Percentiles rank a stretch among this genome's conserved stretches.
These are phyloP conservation scores for Ptiloglossa arizonensis DNA, from an alignment of 1,140 invertebrate species.

Conservation along the genomic window DNA sequence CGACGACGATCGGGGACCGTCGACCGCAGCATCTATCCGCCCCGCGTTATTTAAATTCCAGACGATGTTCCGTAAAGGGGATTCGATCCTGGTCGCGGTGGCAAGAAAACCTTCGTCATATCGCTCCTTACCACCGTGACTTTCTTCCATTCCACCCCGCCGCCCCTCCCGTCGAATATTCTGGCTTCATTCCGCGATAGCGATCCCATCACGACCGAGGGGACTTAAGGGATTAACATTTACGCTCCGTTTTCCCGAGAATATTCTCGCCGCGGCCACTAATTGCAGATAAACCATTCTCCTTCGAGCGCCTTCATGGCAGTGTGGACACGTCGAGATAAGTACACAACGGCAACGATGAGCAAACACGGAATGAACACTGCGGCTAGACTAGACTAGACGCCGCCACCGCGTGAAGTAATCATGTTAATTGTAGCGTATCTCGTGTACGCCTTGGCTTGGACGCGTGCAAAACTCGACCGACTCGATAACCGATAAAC, in stretches of 20 bases:
- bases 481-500: conserved; percentile 37
- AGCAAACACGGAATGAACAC: conserved; percentile 43
- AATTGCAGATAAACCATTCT: conserved; percentile 44
- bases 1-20: not conserved
- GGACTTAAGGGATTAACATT: not conserved
- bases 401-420: conserved; percentile 20
- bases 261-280: conserved; percentile 34
- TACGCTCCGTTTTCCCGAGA: not conserved
- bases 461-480: conserved; percentile 7
- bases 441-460: not conserved
- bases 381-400: conserved; percentile 6
- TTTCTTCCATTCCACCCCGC: not conserved
- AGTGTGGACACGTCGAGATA: conserved; percentile 22
- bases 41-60: conserved; percentile 26
- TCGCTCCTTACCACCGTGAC: not conserved
- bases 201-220: not conserved
- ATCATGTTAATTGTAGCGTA: conserved; percentile 49
- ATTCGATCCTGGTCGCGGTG: not conserved
- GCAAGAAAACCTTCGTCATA: not conserved
- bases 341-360: conserved; percentile 43
- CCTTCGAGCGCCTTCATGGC: conserved; percentile 14
- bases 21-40: not conserved
- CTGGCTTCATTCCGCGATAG: not conserved
- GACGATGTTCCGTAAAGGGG: not conserved
- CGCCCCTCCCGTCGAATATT: not conserved